phyloP scores from a whole-genome alignment of 2,113 vertebrate species.

The Hypocryptadius cinnamomeus region DNA sequence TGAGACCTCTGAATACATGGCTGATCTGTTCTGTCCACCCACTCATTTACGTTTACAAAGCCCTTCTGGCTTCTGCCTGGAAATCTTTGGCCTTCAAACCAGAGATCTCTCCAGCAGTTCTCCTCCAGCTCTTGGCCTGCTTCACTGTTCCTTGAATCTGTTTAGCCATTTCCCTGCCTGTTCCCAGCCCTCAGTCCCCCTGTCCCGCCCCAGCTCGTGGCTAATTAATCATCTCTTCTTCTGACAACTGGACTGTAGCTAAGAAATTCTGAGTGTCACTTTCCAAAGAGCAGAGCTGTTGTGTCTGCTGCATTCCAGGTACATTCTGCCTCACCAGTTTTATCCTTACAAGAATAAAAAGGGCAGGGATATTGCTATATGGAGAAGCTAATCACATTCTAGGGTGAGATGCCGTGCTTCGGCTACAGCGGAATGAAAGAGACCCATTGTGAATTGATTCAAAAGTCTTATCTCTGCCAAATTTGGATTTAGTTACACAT shows the following conservation, averaged over 20 bases:
- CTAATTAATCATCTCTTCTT: conserved; percentile 22
- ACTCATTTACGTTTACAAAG: conserved; percentile 33
- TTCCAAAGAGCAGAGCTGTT: background rate
- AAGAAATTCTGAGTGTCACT: background rate
- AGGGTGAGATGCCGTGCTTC: background rate
- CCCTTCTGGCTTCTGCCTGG: conserved; percentile 58
- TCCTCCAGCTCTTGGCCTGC: conserved; percentile 34
- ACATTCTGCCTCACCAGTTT: background rate
- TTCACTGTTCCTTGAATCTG: background rate
- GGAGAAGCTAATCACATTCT: background rate
- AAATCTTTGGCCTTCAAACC: conserved; percentile 44
- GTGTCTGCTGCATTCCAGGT: conserved; percentile 4
- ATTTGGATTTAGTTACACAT: background rate
- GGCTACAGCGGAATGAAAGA: background rate
- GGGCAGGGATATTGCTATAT: background rate
- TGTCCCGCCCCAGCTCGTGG: background rate
- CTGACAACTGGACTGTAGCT: background rate
- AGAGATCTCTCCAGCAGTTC: conserved; percentile 17
- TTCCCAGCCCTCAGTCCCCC: background rate
- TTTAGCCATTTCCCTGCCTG: conserved; percentile 5
- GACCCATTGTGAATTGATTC: conserved; percentile 5
- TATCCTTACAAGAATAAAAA: background rate
- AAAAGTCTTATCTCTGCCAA: background rate
- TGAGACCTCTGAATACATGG: conserved; percentile 8
- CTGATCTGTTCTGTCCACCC: conserved; percentile 34